These are phyloP conservation scores for Herminia tarsipennalis DNA, from an alignment of 2,888 invertebrate species.

Conservation along the genomic window DNA sequence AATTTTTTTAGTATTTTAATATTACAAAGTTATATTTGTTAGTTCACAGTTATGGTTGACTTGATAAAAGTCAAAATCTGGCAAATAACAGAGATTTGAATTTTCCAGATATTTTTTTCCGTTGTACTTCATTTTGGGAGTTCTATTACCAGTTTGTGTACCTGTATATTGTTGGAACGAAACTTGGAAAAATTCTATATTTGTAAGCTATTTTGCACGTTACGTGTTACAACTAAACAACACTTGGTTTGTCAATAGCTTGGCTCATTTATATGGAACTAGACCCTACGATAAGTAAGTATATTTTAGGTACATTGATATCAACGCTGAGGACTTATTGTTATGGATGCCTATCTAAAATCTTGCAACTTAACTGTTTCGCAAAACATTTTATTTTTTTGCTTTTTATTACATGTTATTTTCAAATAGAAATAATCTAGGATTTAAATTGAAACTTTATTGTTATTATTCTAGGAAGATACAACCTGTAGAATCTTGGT, in stretches of 20 bases:
- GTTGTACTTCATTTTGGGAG: slow-evolving; percentile 89
- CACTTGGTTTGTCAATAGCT: slow-evolving; percentile 94
- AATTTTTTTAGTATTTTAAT: too few species aligned
- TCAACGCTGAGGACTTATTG: too few species aligned
- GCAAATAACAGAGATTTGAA: too few species aligned
- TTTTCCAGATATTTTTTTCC: slow-evolving; percentile 88
- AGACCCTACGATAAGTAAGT: slow-evolving; percentile 91
- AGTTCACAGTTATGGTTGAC: too few species aligned
- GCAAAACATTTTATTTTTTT: too few species aligned
- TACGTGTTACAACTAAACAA: slow-evolving; percentile 88
- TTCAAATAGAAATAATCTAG: too few species aligned
- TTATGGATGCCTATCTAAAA: too few species aligned
- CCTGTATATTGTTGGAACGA: slow-evolving; percentile 91
- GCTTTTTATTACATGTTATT: too few species aligned
- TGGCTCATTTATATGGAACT: slow-evolving; percentile 92
- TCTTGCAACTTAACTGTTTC: too few species aligned
- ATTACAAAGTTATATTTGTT: too few species aligned
- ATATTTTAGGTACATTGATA: slow-evolving; percentile 2
- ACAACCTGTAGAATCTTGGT: slow-evolving; percentile 91
- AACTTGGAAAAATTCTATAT: slow-evolving; percentile 83
- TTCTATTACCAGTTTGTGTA: slow-evolving; percentile 87
- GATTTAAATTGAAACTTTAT: too few species aligned
- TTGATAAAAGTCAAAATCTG: too few species aligned
- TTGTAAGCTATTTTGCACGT: slow-evolving; percentile 86
- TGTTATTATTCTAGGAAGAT: slow-evolving; percentile 88